Conservation (phyloP, 1,140 invertebrate species). For the Teleopsis dalmanni region DNA sequence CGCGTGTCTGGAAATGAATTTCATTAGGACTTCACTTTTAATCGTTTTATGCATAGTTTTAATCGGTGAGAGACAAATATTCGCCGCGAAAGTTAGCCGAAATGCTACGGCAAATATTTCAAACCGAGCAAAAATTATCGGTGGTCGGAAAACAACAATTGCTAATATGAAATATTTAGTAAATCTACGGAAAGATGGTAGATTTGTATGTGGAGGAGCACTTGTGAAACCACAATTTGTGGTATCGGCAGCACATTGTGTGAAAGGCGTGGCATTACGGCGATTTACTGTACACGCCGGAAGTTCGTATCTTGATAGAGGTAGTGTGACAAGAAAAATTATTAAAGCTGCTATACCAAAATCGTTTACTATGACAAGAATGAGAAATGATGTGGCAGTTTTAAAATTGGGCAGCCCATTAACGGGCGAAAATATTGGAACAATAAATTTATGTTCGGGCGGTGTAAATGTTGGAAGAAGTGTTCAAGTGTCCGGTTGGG, state of each 20-base stretch:
- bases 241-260: slow-evolving; percentile 29
- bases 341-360: slow-evolving; percentile 15
- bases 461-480: slow-evolving; percentile 20
- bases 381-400: slow-evolving; percentile 37
- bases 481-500: slow-evolving; percentile 34
- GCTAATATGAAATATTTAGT: slow-evolving; percentile 29
- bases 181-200: slow-evolving; percentile 20
- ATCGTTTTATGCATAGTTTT: not conserved
- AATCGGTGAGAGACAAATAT: not conserved
- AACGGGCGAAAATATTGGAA: slow-evolving; percentile 17
- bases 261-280: slow-evolving; percentile 13
- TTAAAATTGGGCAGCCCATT: slow-evolving; percentile 16
- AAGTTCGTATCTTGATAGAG: slow-evolving; percentile 19
- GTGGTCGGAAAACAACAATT: slow-evolving; percentile 26
- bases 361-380: slow-evolving; percentile 14
- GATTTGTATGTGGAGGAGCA: slow-evolving; percentile 31
- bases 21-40: no score
- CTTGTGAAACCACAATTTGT: slow-evolving; percentile 23
- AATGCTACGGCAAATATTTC: no score
- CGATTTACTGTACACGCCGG: slow-evolving; percentile 29
- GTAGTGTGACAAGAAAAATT: slow-evolving; percentile 3
- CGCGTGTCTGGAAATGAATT: no score
- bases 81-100: slow-evolving; percentile 21
- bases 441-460: slow-evolving; percentile 17
- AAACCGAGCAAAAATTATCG: slow-evolving; percentile 35